Percentiles rank a stretch among this genome's conserved stretches.
Evolutionary conservation across 1,140 invertebrate genomes (phyloP).

Genomic region (Kradibia gibbosae): DNA sequence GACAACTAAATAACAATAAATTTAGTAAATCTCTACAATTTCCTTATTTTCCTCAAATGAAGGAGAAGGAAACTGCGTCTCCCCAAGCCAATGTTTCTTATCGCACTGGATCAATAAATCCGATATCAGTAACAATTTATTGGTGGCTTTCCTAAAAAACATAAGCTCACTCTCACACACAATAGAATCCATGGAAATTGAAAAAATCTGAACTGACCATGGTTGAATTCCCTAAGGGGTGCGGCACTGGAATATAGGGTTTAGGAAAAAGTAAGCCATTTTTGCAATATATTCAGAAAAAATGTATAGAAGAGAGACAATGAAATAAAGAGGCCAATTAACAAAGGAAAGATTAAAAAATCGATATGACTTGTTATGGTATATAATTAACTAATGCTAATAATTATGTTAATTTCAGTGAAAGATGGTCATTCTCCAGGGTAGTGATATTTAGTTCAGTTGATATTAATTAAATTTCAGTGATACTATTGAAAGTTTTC

Average conservation of each 20-base stretch:
- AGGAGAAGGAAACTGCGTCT: not conserved
- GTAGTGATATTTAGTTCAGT: not conserved
- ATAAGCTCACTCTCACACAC: slow-evolving; percentile 6
- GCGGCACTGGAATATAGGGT: not conserved
- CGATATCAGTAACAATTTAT: slow-evolving; percentile 8
- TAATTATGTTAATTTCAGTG: not conserved
- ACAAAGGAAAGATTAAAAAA: not conserved
- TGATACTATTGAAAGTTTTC: not conserved
- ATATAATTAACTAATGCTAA: not conserved
- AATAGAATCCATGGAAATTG: slow-evolving; percentile 25
- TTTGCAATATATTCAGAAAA: slow-evolving; percentile 5
- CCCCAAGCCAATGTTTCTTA: not conserved
- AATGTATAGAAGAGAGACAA: not conserved
- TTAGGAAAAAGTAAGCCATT: not conserved
- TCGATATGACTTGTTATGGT: not conserved
- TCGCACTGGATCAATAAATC: not conserved
- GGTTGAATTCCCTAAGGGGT: not conserved
- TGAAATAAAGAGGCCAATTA: not conserved
- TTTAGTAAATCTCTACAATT: not conserved
- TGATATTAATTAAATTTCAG: too few species aligned
- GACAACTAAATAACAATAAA: not conserved
- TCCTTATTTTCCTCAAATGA: not conserved
- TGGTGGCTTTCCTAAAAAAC: slow-evolving; percentile 26
- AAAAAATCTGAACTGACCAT: slow-evolving; percentile 12
- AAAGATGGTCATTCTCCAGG: not conserved